Percentiles rank a stretch among this genome's conserved stretches.
Conservation (phyloP, 2,113 vertebrate species). For the Caranx ignobilis region DNA sequence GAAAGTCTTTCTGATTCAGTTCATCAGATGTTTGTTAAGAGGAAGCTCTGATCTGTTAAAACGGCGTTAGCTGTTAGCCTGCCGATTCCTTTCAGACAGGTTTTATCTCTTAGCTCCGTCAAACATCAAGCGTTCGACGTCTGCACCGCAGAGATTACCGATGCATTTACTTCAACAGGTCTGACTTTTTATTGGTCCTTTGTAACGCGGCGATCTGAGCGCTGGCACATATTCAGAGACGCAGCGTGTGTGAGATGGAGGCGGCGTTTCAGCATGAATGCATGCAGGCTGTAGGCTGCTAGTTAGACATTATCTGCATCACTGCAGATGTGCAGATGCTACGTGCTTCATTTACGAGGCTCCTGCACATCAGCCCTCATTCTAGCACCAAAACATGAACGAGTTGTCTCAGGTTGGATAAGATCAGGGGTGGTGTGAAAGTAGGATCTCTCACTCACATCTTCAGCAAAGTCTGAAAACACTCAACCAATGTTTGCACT, state of each 20-base stretch:
- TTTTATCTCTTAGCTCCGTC: not conserved
- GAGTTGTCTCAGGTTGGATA: not conserved
- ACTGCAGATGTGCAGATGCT: conserved; percentile 34
- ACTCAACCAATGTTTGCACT: too few relatives aligned
- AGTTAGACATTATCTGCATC: conserved; percentile 60
- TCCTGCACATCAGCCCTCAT: conserved; percentile 12
- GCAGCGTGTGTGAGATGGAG: not conserved
- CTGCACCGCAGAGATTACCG: not conserved
- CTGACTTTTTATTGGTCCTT: not conserved
- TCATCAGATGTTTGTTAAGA: too few relatives aligned
- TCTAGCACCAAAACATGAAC: not conserved
- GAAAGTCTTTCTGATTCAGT: not conserved
- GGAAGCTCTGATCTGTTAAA: not conserved
- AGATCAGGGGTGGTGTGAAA: not conserved
- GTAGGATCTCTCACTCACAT: too few relatives aligned
- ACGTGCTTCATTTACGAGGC: too few relatives aligned
- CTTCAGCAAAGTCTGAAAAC: too few relatives aligned
- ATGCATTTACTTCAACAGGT: not conserved
- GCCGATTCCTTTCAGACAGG: not conserved
- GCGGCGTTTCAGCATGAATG: conserved; percentile 29
- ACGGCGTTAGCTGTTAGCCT: not conserved
- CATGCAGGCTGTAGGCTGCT: conserved; percentile 17
- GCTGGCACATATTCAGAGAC: not conserved
- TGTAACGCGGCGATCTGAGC: conserved; percentile 5
- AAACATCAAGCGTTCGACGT: not conserved